Conservation (phyloP, 2,797 vertebrate species). For the Chromis chromis region DNA sequence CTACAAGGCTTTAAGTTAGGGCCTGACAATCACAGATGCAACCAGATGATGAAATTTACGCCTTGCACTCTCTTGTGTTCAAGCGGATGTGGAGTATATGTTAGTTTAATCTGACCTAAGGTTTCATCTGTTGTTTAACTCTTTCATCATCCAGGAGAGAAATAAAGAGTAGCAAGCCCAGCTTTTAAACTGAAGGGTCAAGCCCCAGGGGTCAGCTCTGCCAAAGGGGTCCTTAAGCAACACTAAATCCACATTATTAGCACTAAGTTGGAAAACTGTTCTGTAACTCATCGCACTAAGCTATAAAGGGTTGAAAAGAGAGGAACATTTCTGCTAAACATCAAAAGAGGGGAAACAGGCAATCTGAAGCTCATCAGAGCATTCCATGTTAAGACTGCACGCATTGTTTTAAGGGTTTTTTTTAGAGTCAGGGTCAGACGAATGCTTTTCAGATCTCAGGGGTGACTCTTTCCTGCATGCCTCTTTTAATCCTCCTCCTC, state of each 20-base stretch:
- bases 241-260: background rate
- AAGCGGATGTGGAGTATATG: background rate
- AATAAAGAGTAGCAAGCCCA: background rate
- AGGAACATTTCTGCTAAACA: background rate
- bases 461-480: slow-evolving; percentile 4
- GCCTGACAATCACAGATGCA: slow-evolving; percentile 7
- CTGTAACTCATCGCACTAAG: background rate
- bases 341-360: background rate
- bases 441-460: slow-evolving; percentile 24
- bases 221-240: background rate
- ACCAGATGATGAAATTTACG: background rate
- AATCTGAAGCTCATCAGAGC: too few relatives aligned
- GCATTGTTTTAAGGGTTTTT: background rate
- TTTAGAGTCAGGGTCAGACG: background rate
- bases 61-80: background rate
- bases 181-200: background rate
- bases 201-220: background rate
- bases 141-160: slow-evolving; percentile 13
- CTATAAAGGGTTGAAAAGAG: background rate
- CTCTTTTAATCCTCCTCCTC: slow-evolving; percentile 13
- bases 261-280: background rate
- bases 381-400: background rate
- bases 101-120: slow-evolving; percentile 1
- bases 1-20: background rate
- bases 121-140: slow-evolving; percentile 15